These are phyloP conservation scores for Ranitomeya variabilis DNA, from an alignment of 2,113 vertebrate genomes.

Conservation along the genomic window DNA sequence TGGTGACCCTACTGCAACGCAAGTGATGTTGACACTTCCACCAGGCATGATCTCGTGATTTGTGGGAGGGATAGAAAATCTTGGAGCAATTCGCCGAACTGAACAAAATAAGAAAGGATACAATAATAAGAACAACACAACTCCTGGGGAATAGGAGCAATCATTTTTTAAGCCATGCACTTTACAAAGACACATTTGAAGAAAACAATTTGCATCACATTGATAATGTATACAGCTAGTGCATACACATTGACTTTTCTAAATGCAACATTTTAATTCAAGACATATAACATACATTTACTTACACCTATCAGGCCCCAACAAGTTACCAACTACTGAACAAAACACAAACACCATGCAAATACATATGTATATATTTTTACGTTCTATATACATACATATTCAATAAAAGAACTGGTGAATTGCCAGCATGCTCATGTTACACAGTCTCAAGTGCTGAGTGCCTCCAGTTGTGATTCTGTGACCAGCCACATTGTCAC, in stretches of 20 bases:
- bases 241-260: conserved; percentile 66
- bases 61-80: conserved; percentile 98
- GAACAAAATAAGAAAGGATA: conserved; percentile 75
- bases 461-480: conserved; percentile 82
- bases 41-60: conserved; percentile 99
- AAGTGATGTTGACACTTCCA: conserved; percentile 98
- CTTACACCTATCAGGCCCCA: conserved; percentile 71
- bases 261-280: conserved; percentile 63
- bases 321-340: conserved; percentile 74
- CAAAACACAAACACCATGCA: conserved; percentile 83
- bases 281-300: conserved; percentile 71
- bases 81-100: conserved; percentile 95
- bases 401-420: conserved; percentile 76
- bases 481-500: conserved; percentile 82
- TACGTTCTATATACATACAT: conserved; percentile 67
- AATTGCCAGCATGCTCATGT: conserved; percentile 78
- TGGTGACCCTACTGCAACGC: conserved; percentile 97
- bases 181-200: conserved; percentile 68
- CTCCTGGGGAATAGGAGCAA: conserved; percentile 58
- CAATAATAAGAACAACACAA: conserved; percentile 69
- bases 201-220: conserved; percentile 58
- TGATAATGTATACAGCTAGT: conserved; percentile 66
- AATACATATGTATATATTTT: conserved; percentile 70
- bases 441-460: conserved; percentile 78
- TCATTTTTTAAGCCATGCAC: conserved; percentile 69